Evolutionary conservation across 2,113 vertebrate genomes (phyloP).

Genomic region (Damaliscus lunatus): DNA sequence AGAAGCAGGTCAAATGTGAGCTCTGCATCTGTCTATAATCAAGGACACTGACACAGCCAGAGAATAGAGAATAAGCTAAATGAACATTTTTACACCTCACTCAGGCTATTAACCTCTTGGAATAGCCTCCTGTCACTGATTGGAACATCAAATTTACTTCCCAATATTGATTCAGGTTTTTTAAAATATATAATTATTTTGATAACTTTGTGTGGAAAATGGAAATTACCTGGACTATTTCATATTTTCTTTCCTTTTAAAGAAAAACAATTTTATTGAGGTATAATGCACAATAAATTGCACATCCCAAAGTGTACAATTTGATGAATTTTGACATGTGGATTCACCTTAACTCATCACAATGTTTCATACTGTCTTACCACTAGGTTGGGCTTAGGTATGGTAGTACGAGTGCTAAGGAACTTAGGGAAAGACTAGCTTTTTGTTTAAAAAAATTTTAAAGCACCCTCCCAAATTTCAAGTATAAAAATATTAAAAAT

Average conservation of each 20-base stretch:
- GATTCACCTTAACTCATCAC: neutral
- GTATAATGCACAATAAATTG: neutral
- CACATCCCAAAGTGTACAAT: neutral
- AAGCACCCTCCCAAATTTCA: neutral
- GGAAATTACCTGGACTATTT: neutral
- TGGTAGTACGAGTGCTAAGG: neutral
- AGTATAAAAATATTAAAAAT: neutral
- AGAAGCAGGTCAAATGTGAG: neutral
- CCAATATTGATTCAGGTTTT: neutral
- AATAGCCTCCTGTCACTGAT: conserved; percentile 37
- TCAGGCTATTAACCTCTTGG: conserved; percentile 19
- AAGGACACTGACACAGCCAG: neutral
- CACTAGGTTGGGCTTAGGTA: neutral
- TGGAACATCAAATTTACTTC: conserved; percentile 49
- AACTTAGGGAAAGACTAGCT: neutral
- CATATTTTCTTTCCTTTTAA: conserved; percentile 15
- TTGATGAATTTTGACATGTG: neutral
- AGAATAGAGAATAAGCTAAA: neutral
- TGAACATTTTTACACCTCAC: neutral
- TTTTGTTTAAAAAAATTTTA: neutral
- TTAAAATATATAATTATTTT: neutral
- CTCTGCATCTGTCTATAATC: neutral
- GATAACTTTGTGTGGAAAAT: neutral
- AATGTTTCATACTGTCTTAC: neutral
- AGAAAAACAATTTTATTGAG: neutral